These are phyloP conservation scores for Mus minutoides DNA, from an alignment of 2,797 vertebrate species.

Conservation along the genomic window DNA sequence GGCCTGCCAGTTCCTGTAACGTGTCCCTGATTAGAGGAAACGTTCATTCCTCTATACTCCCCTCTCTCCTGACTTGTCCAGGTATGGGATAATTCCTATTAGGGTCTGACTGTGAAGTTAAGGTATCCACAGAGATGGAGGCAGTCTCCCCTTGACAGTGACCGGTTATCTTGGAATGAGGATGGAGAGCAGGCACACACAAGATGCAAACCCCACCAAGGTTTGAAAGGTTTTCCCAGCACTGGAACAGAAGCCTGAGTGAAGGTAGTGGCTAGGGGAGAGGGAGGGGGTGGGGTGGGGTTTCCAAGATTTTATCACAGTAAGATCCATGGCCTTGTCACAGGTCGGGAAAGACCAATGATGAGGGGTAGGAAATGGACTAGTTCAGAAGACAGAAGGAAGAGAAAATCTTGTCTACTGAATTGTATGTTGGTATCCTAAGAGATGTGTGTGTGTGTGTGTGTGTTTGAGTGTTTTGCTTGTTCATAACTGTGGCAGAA, in stretches of 20 bases:
- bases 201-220: accelerated
- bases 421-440: neutral
- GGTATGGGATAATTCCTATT: too few relatives aligned
- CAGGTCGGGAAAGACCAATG: neutral
- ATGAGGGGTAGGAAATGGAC: neutral
- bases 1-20: neutral
- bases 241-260: neutral
- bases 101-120: neutral
- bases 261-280: neutral
- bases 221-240: neutral
- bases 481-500: neutral
- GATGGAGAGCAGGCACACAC: neutral
- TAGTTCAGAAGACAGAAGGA: neutral
- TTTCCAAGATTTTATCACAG: too few relatives aligned
- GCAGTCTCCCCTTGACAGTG: neutral
- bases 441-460: neutral
- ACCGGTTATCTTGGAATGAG: neutral
- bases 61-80: neutral
- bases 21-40: neutral
- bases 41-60: neutral
- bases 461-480: too few relatives aligned
- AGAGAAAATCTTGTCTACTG: neutral
- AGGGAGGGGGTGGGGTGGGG: neutral
- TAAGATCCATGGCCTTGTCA: neutral
- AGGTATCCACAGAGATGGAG: neutral